Percentiles rank a stretch among this genome's conserved stretches.
These are phyloP conservation scores for Drosophila nigromelanica DNA, from an alignment of 1,140 invertebrate genomes.

Conservation along the genomic window DNA sequence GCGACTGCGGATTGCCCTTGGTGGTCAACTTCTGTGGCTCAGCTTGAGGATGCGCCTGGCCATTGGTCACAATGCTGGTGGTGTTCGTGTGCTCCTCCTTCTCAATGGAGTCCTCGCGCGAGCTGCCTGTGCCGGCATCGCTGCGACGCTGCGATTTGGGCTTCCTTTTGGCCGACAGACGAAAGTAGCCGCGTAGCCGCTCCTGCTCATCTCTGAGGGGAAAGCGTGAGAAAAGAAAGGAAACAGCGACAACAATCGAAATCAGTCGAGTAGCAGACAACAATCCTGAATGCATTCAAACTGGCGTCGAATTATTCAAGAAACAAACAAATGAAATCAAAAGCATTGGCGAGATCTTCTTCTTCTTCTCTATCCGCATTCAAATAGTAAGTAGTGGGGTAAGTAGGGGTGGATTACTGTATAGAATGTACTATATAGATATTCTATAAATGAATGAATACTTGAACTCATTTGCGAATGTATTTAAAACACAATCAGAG, in stretches of 20 bases:
- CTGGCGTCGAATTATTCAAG: neutral
- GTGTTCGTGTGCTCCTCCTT: constrained; percentile 74
- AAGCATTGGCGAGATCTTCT: too few relatives aligned
- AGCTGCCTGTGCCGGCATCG: constrained; percentile 43
- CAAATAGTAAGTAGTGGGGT: too few relatives aligned
- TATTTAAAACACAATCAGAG: too few relatives aligned
- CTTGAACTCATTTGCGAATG: too few relatives aligned
- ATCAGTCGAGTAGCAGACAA: neutral
- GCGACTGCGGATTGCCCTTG: constrained; percentile 5
- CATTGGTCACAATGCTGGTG: constrained; percentile 40
- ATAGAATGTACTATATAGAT: too few relatives aligned
- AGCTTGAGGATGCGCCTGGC: neutral
- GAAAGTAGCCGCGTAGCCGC: constrained; percentile 87
- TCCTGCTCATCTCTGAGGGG: constrained; percentile 86
- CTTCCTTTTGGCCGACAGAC: constrained; percentile 83
- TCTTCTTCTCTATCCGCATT: too few relatives aligned
- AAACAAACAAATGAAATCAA: neutral
- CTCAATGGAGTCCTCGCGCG: constrained; percentile 70
- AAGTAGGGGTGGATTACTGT: too few relatives aligned
- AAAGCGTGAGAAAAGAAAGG: neutral
- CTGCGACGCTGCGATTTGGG: constrained; percentile 61
- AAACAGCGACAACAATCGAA: neutral
- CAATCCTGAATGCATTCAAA: neutral
- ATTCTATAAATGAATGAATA: too few relatives aligned
- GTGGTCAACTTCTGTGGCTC: constrained; percentile 11